These are phyloP conservation scores for Matsumyia berberina DNA, from an alignment of 2,888 invertebrate genomes.

Conservation along the genomic window DNA sequence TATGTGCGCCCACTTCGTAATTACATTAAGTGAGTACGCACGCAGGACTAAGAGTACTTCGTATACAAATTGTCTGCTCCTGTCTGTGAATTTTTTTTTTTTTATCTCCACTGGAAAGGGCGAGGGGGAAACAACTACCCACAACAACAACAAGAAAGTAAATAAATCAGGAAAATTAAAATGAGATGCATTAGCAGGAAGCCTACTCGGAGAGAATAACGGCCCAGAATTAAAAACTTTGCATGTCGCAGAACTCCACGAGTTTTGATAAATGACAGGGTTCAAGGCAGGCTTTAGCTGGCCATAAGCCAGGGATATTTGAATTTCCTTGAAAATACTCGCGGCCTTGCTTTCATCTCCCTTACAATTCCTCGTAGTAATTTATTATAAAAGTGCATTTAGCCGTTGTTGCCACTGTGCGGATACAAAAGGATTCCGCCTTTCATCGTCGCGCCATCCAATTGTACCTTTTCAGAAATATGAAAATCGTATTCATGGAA, in stretches of 20 bases:
- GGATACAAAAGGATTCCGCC: background rate
- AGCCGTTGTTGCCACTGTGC: background rate
- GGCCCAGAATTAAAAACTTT: constrained; percentile 7
- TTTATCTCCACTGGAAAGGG: background rate
- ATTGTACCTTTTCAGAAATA: background rate
- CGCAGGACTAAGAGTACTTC: constrained; percentile 10
- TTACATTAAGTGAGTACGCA: constrained; percentile 49
- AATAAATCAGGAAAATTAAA: constrained; percentile 36
- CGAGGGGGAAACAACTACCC: too few species aligned
- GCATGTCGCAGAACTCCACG: background rate
- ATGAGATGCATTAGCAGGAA: constrained; percentile 19
- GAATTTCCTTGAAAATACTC: too few species aligned
- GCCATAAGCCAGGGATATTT: constrained; percentile 3
- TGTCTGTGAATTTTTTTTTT: constrained; percentile 15
- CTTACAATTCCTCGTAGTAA: background rate
- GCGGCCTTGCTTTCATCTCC: background rate
- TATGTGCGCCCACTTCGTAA: constrained; percentile 41
- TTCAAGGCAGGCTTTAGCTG: background rate
- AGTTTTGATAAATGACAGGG: background rate
- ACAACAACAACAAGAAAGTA: constrained; percentile 1
- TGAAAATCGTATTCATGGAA: background rate
- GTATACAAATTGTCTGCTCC: constrained; percentile 28
- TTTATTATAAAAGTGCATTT: constrained; percentile 12
- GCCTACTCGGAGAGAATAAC: constrained; percentile 22
- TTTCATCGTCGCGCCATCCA: background rate